Base-by-base conservation (phyloP, 2,113 vertebrate species). In the Pelecanoides urinatrix region DNA sequence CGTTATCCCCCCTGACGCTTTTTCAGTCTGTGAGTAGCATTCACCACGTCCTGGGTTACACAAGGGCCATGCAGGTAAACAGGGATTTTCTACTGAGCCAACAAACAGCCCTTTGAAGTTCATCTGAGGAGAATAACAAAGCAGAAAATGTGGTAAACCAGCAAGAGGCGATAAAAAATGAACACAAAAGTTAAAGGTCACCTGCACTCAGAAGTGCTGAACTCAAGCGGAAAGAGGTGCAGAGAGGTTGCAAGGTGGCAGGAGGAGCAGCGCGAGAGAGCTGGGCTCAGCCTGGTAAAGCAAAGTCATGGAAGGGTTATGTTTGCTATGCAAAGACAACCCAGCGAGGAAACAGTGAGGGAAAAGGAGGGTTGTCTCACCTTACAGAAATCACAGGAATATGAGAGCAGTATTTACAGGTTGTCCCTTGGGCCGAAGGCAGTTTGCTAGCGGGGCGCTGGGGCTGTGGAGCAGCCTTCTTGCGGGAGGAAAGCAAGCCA, bases 71-170 rank as follows among this genome's bases (percentile, higher is more conserved):
- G 1, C 23, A 70, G 73, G 23, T 34, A 56, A 66, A 62, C 5
- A 36, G 11, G 36, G 63, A 34, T 53, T 73, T 88, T 72, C 58
- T 80, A 20, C 18, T 1, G 4, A 89, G 47, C 49, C 34, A 65
- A 32, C 6, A 80, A 76, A 34, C 15, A 44, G 29, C 18, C 23
- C 50, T 59, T 84, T 40, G 30, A 65, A 66, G 16, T 49, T 74
- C 63, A 36, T 7, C 10, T 27, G 59, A 52, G 21, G 78, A 65
- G 5, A 18, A 45, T 9, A 77, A 53, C 42, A 66, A 83, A 83
- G 44, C 21, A 83, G 42, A 80, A 42, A 89, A 19, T 80, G 84
- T 45, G 73, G 76, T 87, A 89, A 94, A 80, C 63, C 63, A 66
- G 36, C 68, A 70, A 94, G 67, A 83, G 65, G 53, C 1, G 7